Evolutionary conservation across 2,113 vertebrate genomes (phyloP), one percentile per base, ranked within the genome.

Genomic region (Enhydra lutris): DNA sequence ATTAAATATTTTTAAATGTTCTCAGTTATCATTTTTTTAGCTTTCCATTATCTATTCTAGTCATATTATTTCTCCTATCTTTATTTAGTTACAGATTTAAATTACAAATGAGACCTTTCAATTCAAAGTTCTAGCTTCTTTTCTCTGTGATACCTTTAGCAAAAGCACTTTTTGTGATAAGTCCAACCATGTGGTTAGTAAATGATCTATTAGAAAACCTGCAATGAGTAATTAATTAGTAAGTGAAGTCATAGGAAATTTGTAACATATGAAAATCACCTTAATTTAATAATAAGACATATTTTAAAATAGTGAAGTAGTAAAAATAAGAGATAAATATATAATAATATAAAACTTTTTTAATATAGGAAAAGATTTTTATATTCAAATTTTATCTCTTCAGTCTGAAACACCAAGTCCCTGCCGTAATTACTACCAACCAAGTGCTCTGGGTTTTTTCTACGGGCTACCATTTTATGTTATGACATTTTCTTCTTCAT

Each of bases 101-200:
- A 95, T 85, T 80, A 90, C 85, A 95, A 85, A 80, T 85, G 63
- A 81, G 90, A 65, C 55, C 34, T 86, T 95, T 90, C 42, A 65
- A 31, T 80, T 65, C 69, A 65, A 85, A 65, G 55, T 89, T 89
- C 9, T 61, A 89, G 55, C 61, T 52, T 89, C 83, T 92, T 88
- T 87, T 45, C 17, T 96, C 39, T 79, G 23, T 31, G 52, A 71
- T 71, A 78, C 18, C 18, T 57, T 95, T 84, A 83, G 55, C 50
- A 69, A 84, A 95, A 89, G 18, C 50, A 71, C 59, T 71, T 69
- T 81, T 47, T 78, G n/a, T 71, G 29, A 71, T 21, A 9, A 9
- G 10, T 71, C 26, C 29, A 23, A 61, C 50, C 29, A 24, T 59
- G 8, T 15, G 13, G n/a, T 6, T 69, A 61, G 50, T 52, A 89